Evolutionary conservation across 2,888 invertebrate species (phyloP), one percentile per base, ranked within the genome.

Genomic region (Macropis europaea): DNA sequence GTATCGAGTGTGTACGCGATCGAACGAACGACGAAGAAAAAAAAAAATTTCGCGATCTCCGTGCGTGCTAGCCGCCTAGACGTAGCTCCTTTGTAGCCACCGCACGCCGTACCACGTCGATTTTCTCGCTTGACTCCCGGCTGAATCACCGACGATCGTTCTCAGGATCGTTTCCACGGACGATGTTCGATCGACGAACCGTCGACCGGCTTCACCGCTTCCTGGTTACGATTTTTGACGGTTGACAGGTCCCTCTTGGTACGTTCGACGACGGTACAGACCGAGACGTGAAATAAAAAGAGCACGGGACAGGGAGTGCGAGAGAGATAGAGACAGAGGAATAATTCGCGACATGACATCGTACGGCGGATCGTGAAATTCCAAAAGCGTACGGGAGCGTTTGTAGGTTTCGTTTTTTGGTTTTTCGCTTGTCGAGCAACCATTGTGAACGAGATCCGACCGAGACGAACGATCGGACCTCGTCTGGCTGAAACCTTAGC

Each of bases 281-380:
- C 60, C 57, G 73, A 52, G 48, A 43, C n/a, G n/a, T n/a, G n/a
- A 38, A 32, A 57, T 68, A 68, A 68, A 69, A 67, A 68, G 68
- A 52, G 53, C 28, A 11, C 53, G 62, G 38, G 53, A 53, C 13
- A 24, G 17, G n/a, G 43, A 22, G 28, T n/a, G 22, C 7, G 59
- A 45, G 34, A 50, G 69, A 53, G 45, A 69, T 15, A 24, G 53
- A 54, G 45, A 76, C 19, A 54, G 66, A 76, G 38, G 45, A 68
- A 47, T 73, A 67, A 76, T 62, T 75, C 66, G 64, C 64, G 73
- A 74, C 75, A 48, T 57, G 75, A 71, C 75, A 76, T 71, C 67
- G 76, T 76, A 66, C 52, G 50, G 50, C 67, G 47, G 59, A 63
- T 67, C 60, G 67, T 57, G 59, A 76, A 76, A 76, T 69, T 66